phyloP scores from a whole-genome alignment of 2,888 invertebrate genomes.

The Marronus borbonicus region DNA sequence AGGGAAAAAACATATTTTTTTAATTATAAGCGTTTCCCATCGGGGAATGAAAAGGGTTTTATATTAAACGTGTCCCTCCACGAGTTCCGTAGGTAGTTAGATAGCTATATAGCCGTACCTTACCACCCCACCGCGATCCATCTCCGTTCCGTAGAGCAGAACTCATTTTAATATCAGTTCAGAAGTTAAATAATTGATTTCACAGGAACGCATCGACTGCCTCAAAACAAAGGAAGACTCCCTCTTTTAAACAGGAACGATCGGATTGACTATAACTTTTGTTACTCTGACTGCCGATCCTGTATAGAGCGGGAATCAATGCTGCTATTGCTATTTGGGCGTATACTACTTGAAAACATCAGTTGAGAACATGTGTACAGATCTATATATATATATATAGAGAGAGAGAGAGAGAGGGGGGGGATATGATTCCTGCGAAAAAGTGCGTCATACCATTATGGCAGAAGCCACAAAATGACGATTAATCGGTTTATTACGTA shows the following conservation, averaged over 20 bases:
- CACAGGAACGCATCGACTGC: constrained; percentile 57
- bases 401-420: no score
- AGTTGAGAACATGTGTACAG: no score
- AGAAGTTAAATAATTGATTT: constrained; percentile 61
- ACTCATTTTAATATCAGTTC: constrained; percentile 60
- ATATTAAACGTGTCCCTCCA: constrained; percentile 40
- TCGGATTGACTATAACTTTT: constrained; percentile 58
- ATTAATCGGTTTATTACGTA: no score
- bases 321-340: not conserved
- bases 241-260: constrained; percentile 54
- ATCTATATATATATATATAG: no score
- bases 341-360: not conserved
- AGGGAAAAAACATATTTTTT: constrained; percentile 1
- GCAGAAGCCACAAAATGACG: no score
- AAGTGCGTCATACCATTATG: no score
- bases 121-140: not conserved
- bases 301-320: not conserved
- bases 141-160: constrained; percentile 37
- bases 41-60: constrained; percentile 32
- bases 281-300: constrained; percentile 51
- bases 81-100: constrained; percentile 21
- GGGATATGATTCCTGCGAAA: no score
- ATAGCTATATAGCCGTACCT: not conserved
- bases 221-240: constrained; percentile 56
- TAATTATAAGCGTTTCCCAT: constrained; percentile 26